These are phyloP conservation scores for Epinephelus fuscoguttatus DNA, from an alignment of 2,113 vertebrate genomes.

Conservation along the genomic window DNA sequence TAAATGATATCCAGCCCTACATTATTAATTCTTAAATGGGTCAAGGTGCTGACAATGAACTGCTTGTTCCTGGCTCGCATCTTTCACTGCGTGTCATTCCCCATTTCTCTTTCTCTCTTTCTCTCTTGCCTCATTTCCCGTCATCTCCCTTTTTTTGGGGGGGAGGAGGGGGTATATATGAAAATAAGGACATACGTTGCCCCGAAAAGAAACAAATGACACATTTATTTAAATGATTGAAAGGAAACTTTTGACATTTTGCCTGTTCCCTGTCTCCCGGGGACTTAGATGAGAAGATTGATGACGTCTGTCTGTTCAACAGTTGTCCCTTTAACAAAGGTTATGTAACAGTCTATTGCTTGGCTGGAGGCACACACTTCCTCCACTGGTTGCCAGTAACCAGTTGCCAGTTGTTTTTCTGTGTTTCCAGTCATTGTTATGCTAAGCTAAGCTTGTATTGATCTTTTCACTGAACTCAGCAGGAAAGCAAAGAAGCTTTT, in stretches of 20 bases:
- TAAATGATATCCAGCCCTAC: too few species aligned
- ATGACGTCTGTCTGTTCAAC: neutral
- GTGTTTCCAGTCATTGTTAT: conserved; percentile 1
- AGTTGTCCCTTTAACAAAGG: neutral
- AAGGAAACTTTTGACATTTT: neutral
- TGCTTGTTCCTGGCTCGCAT: too few species aligned
- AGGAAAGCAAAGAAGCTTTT: neutral
- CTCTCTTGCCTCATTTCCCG: too few species aligned
- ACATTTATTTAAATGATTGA: too few species aligned
- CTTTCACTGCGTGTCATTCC: too few species aligned
- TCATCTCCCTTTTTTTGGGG: too few species aligned
- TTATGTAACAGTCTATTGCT: neutral
- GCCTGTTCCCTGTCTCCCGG: neutral
- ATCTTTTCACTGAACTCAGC: neutral
- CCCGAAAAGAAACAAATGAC: too few species aligned
- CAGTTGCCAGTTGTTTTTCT: neutral
- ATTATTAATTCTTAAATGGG: too few species aligned
- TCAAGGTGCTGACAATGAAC: too few species aligned
- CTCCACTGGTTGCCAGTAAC: neutral
- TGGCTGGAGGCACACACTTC: neutral
- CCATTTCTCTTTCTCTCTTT: too few species aligned
- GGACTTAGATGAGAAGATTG: neutral
- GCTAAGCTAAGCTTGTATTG: neutral
- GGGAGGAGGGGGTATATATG: too few species aligned
- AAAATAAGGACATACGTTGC: too few species aligned